These are phyloP conservation scores for Mythimna ferrago DNA, from an alignment of 2,888 invertebrate genomes.

Conservation along the genomic window DNA sequence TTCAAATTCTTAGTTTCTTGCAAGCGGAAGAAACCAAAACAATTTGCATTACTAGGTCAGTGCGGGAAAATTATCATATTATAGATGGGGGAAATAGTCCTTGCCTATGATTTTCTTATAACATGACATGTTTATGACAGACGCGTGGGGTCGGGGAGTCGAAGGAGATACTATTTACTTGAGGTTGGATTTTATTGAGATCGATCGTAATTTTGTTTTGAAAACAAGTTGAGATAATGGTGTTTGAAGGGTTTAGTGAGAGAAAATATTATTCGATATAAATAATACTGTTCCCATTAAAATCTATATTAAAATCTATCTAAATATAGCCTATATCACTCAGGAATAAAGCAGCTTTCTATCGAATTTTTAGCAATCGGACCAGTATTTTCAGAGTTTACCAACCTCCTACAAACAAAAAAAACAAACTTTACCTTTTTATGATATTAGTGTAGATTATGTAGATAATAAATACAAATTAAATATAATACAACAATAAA, in stretches of 20 bases:
- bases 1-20: neutral
- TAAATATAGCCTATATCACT: too few relatives aligned
- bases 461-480: too few relatives aligned
- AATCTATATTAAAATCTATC: too few relatives aligned
- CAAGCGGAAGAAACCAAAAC: conserved; percentile 15
- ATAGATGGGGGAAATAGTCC: conserved; percentile 13
- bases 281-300: too few relatives aligned
- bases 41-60: conserved; percentile 47
- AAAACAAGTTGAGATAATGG: neutral
- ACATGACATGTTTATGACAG: conserved; percentile 22
- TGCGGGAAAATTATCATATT: conserved; percentile 47
- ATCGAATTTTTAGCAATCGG: too few relatives aligned
- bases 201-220: neutral
- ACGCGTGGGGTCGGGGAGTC: neutral
- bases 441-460: too few relatives aligned
- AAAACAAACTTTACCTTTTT: too few relatives aligned
- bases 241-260: neutral
- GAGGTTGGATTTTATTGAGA: neutral
- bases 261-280: neutral
- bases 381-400: too few relatives aligned
- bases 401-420: too few relatives aligned
- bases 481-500: too few relatives aligned
- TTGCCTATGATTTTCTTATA: conserved; percentile 3
- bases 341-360: too few relatives aligned
- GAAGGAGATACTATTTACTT: neutral